Conservation (phyloP, 2,113 vertebrate species). For the Rhinichthys klamathensis region DNA sequence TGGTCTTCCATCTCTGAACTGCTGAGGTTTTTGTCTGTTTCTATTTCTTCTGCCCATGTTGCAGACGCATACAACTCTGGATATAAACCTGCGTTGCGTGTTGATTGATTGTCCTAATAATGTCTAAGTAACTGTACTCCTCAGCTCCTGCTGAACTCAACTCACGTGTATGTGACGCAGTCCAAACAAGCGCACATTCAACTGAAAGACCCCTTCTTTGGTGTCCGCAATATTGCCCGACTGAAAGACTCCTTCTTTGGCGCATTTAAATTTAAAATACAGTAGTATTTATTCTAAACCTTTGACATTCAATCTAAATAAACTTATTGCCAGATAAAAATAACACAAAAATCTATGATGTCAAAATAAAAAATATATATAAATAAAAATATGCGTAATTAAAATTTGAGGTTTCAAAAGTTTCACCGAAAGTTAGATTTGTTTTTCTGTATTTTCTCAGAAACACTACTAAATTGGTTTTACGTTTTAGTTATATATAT, state of each 20-base stretch:
- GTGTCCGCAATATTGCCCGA: constrained; percentile 63
- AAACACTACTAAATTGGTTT: background rate
- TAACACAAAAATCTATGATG: background rate
- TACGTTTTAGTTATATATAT: background rate
- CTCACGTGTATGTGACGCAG: constrained; percentile 55
- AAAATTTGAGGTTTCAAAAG: background rate
- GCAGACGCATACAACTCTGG: constrained; percentile 50
- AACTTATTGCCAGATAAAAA: background rate
- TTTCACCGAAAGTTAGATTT: no score
- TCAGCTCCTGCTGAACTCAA: constrained; percentile 59
- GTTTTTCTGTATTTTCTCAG: background rate
- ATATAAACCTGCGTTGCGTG: constrained; percentile 61
- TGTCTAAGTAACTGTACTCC: background rate
- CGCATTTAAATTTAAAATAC: background rate
- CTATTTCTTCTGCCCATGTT: constrained; percentile 79
- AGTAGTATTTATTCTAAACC: background rate
- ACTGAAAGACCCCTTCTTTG: constrained; percentile 63
- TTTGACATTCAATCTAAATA: background rate
- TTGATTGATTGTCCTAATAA: fast-evolving
- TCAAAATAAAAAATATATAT: background rate
- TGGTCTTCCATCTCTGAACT: constrained; percentile 56
- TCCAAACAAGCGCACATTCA: constrained; percentile 38
- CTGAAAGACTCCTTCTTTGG: no score
- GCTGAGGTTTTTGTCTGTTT: constrained; percentile 71
- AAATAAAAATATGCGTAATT: background rate